phyloP scores from a whole-genome alignment of 2,797 vertebrate species.

The Mus minutoides region DNA sequence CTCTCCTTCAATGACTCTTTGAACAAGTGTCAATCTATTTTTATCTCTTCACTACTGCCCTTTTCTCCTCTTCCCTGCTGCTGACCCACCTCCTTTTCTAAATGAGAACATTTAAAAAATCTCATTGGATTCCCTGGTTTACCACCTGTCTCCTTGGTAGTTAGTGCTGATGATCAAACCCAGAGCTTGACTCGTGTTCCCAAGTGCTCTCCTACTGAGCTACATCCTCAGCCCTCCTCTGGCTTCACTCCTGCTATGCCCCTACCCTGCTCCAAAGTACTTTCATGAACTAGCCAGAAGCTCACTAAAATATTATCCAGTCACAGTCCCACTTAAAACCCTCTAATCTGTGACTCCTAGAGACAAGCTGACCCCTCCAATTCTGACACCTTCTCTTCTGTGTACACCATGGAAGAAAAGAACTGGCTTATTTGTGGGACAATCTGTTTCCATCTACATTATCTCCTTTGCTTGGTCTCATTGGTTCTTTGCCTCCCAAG shows the following conservation, averaged over 20 bases:
- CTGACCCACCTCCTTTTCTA: background rate
- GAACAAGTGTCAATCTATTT: background rate
- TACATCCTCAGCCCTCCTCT: background rate
- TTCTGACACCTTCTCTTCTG: background rate
- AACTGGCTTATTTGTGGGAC: background rate
- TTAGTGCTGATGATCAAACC: background rate
- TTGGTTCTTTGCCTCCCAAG: background rate
- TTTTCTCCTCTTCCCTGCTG: background rate
- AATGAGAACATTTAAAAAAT: background rate
- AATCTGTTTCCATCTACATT: conserved; percentile 48
- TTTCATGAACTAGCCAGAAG: background rate
- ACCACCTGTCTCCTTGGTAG: background rate
- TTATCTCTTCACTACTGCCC: background rate
- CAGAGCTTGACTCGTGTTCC: background rate
- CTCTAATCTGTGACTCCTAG: background rate
- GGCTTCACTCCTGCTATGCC: background rate
- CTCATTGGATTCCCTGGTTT: background rate
- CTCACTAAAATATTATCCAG: background rate
- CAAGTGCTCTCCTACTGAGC: background rate
- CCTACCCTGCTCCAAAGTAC: background rate
- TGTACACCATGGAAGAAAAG: background rate
- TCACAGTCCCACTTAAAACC: background rate
- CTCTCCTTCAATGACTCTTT: background rate
- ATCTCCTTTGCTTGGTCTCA: background rate
- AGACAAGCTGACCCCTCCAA: background rate